Percentiles rank a stretch among this genome's conserved stretches.
Evolutionary conservation across 1,140 invertebrate species (phyloP).

Genomic region (Leucophenga varia): DNA sequence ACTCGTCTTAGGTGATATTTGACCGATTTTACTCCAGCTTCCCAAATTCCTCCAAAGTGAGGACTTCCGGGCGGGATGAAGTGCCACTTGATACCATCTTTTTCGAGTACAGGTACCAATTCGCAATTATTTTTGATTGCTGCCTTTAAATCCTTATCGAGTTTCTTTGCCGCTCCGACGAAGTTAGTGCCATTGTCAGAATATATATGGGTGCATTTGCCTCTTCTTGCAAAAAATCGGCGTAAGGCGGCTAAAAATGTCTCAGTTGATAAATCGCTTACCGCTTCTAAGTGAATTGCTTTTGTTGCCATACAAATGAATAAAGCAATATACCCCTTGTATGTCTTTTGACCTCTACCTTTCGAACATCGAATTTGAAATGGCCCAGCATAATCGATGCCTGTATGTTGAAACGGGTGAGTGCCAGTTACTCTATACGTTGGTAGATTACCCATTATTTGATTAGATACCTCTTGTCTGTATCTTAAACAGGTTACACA

Average conservation of each 20-base stretch:
- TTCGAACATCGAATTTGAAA: not conserved
- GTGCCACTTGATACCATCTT: not conserved
- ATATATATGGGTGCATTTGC: conserved; percentile 22
- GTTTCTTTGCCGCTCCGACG: conserved; percentile 28
- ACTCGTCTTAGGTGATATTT: too few species aligned
- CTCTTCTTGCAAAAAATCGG: conserved; percentile 35
- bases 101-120: not conserved
- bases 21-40: too few species aligned
- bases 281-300: conserved; percentile 40
- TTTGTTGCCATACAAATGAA: conserved; percentile 41
- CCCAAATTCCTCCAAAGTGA: not conserved
- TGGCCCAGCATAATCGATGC: too few species aligned
- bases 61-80: not conserved
- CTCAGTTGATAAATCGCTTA: conserved; percentile 27
- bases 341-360: not conserved
- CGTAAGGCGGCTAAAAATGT: conserved; percentile 35
- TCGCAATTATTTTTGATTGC: not conserved
- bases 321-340: conserved; percentile 8
- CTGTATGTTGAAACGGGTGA: too few species aligned
- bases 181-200: conserved; percentile 48
- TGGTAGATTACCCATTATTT: too few species aligned
- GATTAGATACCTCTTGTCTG: too few species aligned
- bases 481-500: too few species aligned
- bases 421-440: too few species aligned
- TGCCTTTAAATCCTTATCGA: conserved; percentile 4